A percentile compares a stretch with the other conserved stretches of the same genome.
phyloP scores from a whole-genome alignment of 2,113 vertebrate species.

The Patagioenas fasciata region DNA sequence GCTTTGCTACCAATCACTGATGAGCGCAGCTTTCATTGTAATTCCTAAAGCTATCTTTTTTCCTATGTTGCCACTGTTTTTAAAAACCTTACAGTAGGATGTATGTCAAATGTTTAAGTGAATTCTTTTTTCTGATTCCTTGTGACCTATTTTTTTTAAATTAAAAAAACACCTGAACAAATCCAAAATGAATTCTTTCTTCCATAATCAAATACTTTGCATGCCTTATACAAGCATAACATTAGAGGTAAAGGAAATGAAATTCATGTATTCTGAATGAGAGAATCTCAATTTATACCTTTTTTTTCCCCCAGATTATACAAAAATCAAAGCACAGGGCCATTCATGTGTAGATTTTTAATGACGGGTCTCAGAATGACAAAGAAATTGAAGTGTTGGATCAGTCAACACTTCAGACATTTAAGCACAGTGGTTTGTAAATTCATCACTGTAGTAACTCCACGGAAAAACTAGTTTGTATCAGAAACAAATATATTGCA shows the following conservation, averaged over 20 bases:
- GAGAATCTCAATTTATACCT: background rate
- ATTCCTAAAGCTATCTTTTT: background rate
- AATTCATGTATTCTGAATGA: slow-evolving; percentile 17
- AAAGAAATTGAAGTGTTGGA: slow-evolving; percentile 28
- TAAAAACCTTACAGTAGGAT: background rate
- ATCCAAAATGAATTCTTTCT: background rate
- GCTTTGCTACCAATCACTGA: background rate
- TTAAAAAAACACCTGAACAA: background rate
- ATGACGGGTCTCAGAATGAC: slow-evolving; percentile 15
- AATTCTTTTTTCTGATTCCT: background rate
- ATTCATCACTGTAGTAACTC: background rate
- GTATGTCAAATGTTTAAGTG: background rate
- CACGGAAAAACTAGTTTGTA: background rate
- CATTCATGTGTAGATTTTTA: slow-evolving; percentile 58
- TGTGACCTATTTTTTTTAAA: background rate
- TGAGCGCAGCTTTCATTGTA: background rate
- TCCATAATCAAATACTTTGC: background rate
- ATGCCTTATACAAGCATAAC: background rate
- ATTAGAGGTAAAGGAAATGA: background rate
- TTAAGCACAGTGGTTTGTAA: slow-evolving; percentile 24
- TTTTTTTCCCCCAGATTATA: background rate
- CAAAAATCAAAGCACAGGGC: background rate
- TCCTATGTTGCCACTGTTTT: background rate
- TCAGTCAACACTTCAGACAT: slow-evolving; percentile 6
- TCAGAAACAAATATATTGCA: slow-evolving; percentile 4